phyloP scores from a whole-genome alignment of 2,113 vertebrate species.

The Heloderma charlesbogerti region DNA sequence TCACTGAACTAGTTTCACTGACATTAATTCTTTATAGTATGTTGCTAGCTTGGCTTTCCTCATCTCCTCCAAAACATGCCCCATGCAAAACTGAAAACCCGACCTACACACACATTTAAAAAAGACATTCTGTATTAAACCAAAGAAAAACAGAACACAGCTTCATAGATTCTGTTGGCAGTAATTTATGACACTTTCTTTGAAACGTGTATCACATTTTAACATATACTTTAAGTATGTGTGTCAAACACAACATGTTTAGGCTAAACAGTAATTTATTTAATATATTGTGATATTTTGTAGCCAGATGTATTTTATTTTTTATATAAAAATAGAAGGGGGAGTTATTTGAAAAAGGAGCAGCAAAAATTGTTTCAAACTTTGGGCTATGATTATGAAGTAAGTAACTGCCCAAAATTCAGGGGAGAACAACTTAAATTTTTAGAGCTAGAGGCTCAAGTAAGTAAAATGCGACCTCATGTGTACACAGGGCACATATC shows the following conservation, averaged over 20 bases:
- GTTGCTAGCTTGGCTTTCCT: not conserved
- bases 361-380: constrained; percentile 50
- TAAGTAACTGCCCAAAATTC: constrained; percentile 43
- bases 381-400: constrained; percentile 34
- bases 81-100: not conserved
- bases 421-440: constrained; percentile 58
- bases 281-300: not conserved
- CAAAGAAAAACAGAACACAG: too few relatives aligned
- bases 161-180: not conserved
- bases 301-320: not conserved
- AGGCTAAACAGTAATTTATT: not conserved
- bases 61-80: not conserved
- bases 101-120: not conserved
- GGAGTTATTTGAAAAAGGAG: not conserved
- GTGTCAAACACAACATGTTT: not conserved
- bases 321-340: not conserved
- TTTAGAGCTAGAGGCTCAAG: constrained; percentile 61
- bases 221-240: not conserved
- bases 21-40: not conserved
- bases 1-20: not conserved
- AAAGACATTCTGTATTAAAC: not conserved
- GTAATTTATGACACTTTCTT: not conserved
- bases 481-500: constrained; percentile 70
- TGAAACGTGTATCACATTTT: not conserved
- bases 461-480: constrained; percentile 64